These are phyloP conservation scores for Metalampra italica DNA, from an alignment of 2,888 invertebrate species.

Conservation along the genomic window DNA sequence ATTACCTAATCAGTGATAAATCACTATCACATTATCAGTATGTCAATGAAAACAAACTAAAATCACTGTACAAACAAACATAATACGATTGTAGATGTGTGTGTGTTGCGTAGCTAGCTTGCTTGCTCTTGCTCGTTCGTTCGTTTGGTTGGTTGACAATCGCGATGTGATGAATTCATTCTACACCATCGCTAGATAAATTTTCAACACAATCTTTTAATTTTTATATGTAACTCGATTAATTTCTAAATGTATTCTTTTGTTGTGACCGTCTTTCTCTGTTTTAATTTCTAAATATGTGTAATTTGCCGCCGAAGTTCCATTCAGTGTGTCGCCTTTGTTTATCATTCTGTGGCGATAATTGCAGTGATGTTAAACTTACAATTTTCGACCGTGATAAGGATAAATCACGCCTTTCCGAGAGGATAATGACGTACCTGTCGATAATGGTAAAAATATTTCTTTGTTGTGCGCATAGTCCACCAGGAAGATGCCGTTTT, in stretches of 20 bases:
- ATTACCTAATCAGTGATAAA: no score
- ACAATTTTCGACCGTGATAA: conserved; percentile 88
- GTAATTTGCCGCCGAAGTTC: conserved; percentile 94
- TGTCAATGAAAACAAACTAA: conserved; percentile 60
- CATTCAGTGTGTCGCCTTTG: conserved; percentile 96
- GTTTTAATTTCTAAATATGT: conserved; percentile 86
- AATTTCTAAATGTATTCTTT: conserved; percentile 77
- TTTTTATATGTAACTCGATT: conserved; percentile 72
- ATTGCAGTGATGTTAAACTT: conserved; percentile 85
- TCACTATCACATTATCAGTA: conserved; percentile 67
- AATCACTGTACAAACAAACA: no score
- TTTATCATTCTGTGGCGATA: conserved; percentile 87
- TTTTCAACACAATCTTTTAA: conserved; percentile 73
- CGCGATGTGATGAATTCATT: conserved; percentile 78
- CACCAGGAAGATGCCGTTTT: conserved; percentile 55
- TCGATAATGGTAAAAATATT: conserved; percentile 84
- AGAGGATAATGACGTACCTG: conserved; percentile 88
- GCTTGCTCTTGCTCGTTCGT: conserved; percentile 53
- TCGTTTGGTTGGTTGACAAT: conserved; percentile 66
- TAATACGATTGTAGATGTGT: conserved; percentile 61
- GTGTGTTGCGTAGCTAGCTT: no score
- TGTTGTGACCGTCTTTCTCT: conserved; percentile 70
- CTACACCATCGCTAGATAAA: conserved; percentile 77
- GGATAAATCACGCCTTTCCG: conserved; percentile 82
- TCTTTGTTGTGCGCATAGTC: conserved; percentile 36